Evolutionary conservation across 2,797 vertebrate genomes (phyloP).

Genomic region (Acestrorhynchus altus): DNA sequence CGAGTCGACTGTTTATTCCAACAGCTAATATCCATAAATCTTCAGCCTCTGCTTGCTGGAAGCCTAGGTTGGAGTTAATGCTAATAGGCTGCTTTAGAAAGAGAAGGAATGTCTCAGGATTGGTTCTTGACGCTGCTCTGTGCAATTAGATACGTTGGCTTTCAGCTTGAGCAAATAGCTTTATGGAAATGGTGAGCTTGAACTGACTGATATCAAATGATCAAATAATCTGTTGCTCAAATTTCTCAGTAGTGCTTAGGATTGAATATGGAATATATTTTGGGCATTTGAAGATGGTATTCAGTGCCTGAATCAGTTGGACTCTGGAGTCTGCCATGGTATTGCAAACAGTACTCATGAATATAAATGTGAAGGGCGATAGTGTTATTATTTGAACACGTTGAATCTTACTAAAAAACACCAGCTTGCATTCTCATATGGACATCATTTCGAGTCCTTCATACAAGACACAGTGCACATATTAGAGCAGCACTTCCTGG

Average conservation of each 20-base stretch:
- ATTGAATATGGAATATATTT: not conserved
- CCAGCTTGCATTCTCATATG: not conserved
- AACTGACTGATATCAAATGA: not conserved
- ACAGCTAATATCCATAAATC: not conserved
- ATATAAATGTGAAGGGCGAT: constrained; percentile 5
- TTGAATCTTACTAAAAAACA: too few species aligned
- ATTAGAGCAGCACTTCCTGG: too few species aligned
- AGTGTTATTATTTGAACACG: not conserved
- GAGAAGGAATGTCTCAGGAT: not conserved
- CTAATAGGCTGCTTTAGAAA: constrained; percentile 1
- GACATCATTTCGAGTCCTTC: not conserved
- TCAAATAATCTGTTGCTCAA: not conserved
- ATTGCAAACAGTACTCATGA: not conserved
- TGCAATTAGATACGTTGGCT: not conserved
- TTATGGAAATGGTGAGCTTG: not conserved
- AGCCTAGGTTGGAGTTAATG: not conserved
- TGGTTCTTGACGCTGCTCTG: not conserved
- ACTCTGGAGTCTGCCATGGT: not conserved
- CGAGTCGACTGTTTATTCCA: not conserved
- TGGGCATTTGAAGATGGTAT: not conserved
- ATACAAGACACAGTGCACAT: not conserved
- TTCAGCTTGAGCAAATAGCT: not conserved
- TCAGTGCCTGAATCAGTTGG: not conserved
- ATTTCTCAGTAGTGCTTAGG: not conserved
- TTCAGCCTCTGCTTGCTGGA: not conserved